Conservation (phyloP, 1,140 invertebrate genomes). For the Trachelipus rathkii region DNA sequence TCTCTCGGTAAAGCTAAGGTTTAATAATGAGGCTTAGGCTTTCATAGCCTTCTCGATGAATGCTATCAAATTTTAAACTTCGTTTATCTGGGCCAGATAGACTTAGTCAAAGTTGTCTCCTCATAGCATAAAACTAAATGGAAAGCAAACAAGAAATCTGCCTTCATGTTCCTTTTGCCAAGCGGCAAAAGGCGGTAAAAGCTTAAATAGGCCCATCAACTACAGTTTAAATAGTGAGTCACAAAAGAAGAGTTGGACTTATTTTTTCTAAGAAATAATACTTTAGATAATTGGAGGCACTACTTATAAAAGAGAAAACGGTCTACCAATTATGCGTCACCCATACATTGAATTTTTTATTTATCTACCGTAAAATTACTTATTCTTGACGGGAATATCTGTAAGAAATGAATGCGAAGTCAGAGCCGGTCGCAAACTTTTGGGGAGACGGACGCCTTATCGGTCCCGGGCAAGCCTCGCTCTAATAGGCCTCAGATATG, state of each 20-base stretch:
- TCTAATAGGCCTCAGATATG: neutral
- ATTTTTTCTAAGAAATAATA: neutral
- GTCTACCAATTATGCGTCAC: constrained; percentile 9
- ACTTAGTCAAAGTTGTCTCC: neutral
- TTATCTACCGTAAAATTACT: constrained; percentile 5
- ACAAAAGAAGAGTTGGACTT: neutral
- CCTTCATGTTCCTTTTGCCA: neutral
- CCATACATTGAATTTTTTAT: constrained; percentile 13
- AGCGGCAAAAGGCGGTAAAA: neutral
- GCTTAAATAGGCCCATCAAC: neutral
- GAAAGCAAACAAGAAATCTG: neutral
- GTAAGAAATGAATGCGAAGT: constrained; percentile 7
- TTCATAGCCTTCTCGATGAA: neutral
- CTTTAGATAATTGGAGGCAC: neutral
- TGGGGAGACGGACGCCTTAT: constrained; percentile 5
- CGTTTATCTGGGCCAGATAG: constrained; percentile 1
- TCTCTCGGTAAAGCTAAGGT: neutral
- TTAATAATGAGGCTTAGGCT: neutral
- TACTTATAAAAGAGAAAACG: constrained; percentile 1
- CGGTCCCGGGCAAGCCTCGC: neutral
- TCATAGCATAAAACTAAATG: constrained; percentile 5
- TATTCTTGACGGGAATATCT: constrained; percentile 1
- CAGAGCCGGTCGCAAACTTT: constrained; percentile 1
- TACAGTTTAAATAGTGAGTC: neutral
- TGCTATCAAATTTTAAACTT: neutral